Percentiles rank a stretch among this genome's conserved stretches.
Evolutionary conservation across 2,888 invertebrate genomes (phyloP).

Genomic region (Nemotelus pantherinus): DNA sequence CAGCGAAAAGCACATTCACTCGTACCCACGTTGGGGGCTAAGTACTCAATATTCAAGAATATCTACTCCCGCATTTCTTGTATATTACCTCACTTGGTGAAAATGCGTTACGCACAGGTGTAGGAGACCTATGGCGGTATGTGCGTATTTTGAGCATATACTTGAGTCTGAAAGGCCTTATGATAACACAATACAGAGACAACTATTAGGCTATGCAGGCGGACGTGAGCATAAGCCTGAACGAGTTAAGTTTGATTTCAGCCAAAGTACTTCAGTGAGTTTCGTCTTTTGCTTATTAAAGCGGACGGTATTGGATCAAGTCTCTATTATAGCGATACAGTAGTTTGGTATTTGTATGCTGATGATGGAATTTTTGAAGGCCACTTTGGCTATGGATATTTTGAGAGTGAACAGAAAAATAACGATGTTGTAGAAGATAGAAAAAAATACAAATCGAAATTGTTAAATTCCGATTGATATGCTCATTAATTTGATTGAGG

Average conservation of each 20-base stretch:
- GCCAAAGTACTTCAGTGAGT: not conserved
- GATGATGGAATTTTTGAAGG: conserved; percentile 32
- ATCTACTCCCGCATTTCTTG: conserved; percentile 9
- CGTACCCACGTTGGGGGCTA: not conserved
- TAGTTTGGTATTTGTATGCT: not conserved
- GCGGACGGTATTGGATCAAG: conserved; percentile 25
- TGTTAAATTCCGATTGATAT: conserved; percentile 41
- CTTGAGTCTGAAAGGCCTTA: not conserved
- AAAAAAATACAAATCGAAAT: conserved; percentile 11
- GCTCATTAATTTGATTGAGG: conserved; percentile 41
- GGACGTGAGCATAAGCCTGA: not conserved
- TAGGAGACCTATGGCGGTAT: not conserved
- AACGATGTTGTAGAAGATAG: not conserved
- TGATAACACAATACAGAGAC: not conserved
- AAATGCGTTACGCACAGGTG: not conserved
- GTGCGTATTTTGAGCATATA: not conserved
- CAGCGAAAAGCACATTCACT: no score
- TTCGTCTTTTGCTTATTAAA: conserved; percentile 2
- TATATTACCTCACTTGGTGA: conserved; percentile 26
- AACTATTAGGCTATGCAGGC: not conserved
- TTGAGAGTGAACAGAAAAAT: not conserved
- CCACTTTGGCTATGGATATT: not conserved
- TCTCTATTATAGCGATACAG: not conserved
- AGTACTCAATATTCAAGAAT: not conserved
- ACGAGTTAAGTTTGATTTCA: conserved; percentile 21